Evolutionary conservation across 1,140 invertebrate species (phyloP).

Genomic region (Anadara kagoshimensis): DNA sequence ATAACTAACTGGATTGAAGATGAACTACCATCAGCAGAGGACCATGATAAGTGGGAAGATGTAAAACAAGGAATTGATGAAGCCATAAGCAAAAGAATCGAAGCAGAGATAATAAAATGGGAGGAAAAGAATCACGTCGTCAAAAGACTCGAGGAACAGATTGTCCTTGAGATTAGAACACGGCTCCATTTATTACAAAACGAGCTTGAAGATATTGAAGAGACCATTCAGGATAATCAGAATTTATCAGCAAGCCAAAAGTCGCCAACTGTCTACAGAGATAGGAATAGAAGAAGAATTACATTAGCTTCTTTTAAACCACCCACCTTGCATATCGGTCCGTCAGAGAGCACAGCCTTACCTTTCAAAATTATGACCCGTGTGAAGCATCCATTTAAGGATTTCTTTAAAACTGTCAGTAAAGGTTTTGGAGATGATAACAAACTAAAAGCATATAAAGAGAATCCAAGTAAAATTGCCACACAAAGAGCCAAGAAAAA

Average conservation of each 20-base stretch:
- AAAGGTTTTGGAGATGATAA: neutral
- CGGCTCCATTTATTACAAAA: conserved; percentile 5
- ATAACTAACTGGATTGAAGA: conserved; percentile 15
- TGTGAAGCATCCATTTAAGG: too few species aligned
- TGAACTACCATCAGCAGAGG: neutral
- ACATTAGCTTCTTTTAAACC: too few species aligned
- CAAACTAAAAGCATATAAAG: neutral
- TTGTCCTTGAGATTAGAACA: conserved; percentile 12
- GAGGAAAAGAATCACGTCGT: conserved; percentile 25
- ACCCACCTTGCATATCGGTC: too few species aligned
- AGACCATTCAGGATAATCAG: neutral
- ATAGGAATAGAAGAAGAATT: too few species aligned
- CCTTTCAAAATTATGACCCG: too few species aligned
- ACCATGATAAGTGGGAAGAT: conserved; percentile 9
- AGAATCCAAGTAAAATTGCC: conserved; percentile 5
- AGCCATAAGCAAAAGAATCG: conserved; percentile 16
- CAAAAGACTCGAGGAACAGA: neutral
- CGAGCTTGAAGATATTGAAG: conserved; percentile 17
- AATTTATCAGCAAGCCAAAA: too few species aligned
- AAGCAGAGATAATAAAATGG: conserved; percentile 24
- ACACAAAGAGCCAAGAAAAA: conserved; percentile 28
- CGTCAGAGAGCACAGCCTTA: too few species aligned
- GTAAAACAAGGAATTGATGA: conserved; percentile 24
- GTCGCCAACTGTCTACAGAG: too few species aligned
- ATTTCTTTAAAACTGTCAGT: too few species aligned